Conservation (phyloP, 1,140 invertebrate genomes). For the Bombus waltoni region DNA sequence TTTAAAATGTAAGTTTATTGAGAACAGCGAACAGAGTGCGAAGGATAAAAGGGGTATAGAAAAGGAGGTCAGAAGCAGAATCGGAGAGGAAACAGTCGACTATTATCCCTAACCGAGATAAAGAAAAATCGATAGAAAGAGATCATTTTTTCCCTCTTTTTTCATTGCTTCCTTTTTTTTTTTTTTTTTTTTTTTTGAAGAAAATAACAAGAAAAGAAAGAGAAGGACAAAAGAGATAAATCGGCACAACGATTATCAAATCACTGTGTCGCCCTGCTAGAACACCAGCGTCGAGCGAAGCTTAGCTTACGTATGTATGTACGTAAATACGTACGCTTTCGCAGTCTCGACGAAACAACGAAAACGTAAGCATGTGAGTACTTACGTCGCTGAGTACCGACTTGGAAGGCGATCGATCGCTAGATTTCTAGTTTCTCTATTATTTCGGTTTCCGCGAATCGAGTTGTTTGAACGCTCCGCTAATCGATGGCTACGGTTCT, state of each 20-base stretch:
- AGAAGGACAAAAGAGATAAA: constrained; percentile 28
- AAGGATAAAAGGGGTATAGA: background rate
- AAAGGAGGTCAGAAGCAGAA: background rate
- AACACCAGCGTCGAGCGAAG: background rate
- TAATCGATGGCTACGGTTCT: constrained; percentile 3
- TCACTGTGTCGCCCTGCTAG: background rate
- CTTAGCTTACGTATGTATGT: background rate
- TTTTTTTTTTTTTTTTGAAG: background rate
- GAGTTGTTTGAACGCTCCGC: background rate
- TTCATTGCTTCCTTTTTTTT: background rate
- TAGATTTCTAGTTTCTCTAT: background rate
- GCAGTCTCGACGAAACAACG: background rate
- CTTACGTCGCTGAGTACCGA: background rate
- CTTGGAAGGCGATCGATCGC: background rate
- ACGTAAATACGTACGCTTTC: background rate
- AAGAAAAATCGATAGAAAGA: constrained; percentile 2
- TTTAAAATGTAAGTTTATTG: constrained; percentile 36
- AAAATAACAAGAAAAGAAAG: background rate
- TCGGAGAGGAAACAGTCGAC: background rate
- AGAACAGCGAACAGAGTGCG: background rate
- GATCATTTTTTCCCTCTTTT: background rate
- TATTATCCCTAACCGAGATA: constrained; percentile 3
- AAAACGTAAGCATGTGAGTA: background rate
- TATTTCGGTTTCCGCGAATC: background rate
- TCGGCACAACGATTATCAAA: constrained; percentile 29